These are phyloP conservation scores for Egretta garzetta DNA, from an alignment of 2,113 vertebrate genomes.

Conservation along the genomic window DNA sequence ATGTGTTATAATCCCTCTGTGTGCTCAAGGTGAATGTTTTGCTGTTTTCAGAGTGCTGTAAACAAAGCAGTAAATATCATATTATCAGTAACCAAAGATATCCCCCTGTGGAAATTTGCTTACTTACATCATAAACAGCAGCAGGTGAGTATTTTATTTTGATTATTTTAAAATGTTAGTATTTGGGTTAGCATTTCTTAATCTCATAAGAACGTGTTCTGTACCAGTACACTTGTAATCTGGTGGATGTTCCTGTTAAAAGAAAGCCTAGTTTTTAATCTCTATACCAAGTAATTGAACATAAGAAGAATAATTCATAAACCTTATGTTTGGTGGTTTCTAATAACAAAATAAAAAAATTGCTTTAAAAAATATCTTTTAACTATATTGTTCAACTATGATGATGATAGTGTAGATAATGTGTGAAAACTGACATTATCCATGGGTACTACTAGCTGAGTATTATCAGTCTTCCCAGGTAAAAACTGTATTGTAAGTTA, in stretches of 20 bases:
- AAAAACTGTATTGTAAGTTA: neutral
- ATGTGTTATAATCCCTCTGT: neutral
- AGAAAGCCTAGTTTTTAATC: neutral
- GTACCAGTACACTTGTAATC: neutral
- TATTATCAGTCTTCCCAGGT: neutral
- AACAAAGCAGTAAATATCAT: slow-evolving; percentile 77
- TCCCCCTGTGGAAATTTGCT: slow-evolving; percentile 81
- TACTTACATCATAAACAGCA: slow-evolving; percentile 78
- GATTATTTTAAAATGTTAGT: neutral
- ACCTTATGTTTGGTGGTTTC: neutral
- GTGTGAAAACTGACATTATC: neutral
- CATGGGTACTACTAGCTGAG: neutral
- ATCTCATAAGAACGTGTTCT: neutral
- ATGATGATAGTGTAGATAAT: neutral
- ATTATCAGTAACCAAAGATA: slow-evolving; percentile 74
- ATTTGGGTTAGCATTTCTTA: neutral
- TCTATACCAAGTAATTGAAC: neutral
- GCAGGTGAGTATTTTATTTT: slow-evolving; percentile 60
- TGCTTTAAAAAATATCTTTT: neutral
- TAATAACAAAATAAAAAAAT: neutral
- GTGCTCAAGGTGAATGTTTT: neutral
- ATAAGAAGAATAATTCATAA: neutral
- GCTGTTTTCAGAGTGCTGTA: slow-evolving; percentile 72
- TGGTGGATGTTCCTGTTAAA: neutral
- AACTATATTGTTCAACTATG: neutral